Evolutionary conservation across 2,888 invertebrate species (phyloP).

Genomic region (Drosophila prostipennis): DNA sequence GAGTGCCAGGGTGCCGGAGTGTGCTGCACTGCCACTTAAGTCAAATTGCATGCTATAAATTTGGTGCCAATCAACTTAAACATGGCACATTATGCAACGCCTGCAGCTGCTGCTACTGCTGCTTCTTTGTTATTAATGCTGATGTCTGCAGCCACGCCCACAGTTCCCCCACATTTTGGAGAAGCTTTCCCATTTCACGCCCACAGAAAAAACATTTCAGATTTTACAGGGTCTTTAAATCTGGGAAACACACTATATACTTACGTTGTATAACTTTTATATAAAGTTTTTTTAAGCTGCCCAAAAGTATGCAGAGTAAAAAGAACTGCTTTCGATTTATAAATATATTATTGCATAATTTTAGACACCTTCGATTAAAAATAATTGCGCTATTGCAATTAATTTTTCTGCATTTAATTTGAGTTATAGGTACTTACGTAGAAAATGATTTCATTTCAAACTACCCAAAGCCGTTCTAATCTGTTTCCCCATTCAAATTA

Average conservation of each 20-base stretch:
- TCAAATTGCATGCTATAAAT: constrained; percentile 79
- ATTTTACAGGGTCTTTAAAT: neutral
- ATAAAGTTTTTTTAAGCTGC: too few species aligned
- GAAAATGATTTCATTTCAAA: neutral
- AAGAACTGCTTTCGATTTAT: too few species aligned
- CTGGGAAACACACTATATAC: too few species aligned
- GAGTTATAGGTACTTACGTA: neutral
- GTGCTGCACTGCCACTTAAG: constrained; percentile 65
- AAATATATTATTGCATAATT: too few species aligned
- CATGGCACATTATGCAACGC: constrained; percentile 66
- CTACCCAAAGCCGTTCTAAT: neutral
- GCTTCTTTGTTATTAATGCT: constrained; percentile 23
- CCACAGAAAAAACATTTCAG: neutral
- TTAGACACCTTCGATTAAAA: too few species aligned
- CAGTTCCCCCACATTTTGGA: neutral
- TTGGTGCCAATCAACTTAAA: constrained; percentile 76
- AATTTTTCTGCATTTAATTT: too few species aligned
- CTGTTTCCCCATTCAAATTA: neutral
- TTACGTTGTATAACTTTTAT: too few species aligned
- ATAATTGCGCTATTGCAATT: too few species aligned
- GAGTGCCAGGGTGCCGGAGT: constrained; percentile 53
- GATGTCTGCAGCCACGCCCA: constrained; percentile 16
- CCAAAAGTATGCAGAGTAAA: too few species aligned
- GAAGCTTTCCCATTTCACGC: neutral
- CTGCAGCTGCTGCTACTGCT: constrained; percentile 21